phyloP scores from a whole-genome alignment of 2,888 invertebrate genomes.

The Callyntrura guangdongensis region DNA sequence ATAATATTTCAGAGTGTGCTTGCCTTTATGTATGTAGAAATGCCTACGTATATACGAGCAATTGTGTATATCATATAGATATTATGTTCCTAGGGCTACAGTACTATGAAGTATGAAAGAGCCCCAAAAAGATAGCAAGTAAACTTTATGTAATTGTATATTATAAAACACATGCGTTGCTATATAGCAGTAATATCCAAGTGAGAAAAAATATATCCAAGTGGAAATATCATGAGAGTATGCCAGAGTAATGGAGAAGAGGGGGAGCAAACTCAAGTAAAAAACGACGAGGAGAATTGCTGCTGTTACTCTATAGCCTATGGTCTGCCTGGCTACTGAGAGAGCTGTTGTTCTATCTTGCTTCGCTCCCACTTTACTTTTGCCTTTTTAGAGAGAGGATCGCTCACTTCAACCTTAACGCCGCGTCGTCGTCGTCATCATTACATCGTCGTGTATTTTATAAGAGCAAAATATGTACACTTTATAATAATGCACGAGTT shows the following conservation, averaged over 20 bases:
- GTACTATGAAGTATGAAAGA: too few relatives aligned
- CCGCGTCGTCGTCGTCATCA: constrained; percentile 47
- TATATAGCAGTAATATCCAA: too few relatives aligned
- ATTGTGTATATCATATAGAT: too few relatives aligned
- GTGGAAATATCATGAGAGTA: background rate
- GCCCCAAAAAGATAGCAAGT: too few relatives aligned
- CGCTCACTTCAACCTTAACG: constrained; percentile 38
- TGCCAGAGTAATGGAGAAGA: background rate
- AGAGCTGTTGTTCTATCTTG: constrained; percentile 18
- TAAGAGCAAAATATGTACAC: background rate
- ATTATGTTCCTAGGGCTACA: background rate
- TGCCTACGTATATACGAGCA: too few relatives aligned
- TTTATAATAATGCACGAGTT: too few relatives aligned
- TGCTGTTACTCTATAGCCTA: background rate
- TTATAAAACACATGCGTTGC: too few relatives aligned
- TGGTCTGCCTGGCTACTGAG: constrained; percentile 1
- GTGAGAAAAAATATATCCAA: constrained; percentile 11
- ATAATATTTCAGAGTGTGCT: background rate
- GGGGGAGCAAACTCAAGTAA: constrained; percentile 37
- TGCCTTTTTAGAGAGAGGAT: constrained; percentile 50
- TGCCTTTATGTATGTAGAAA: too few relatives aligned
- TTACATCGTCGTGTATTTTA: background rate
- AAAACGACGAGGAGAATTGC: background rate
- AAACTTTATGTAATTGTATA: too few relatives aligned
- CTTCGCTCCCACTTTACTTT: constrained; percentile 40